Conservation (phyloP, 2,888 invertebrate genomes). For the Parasteatoda lunata region DNA sequence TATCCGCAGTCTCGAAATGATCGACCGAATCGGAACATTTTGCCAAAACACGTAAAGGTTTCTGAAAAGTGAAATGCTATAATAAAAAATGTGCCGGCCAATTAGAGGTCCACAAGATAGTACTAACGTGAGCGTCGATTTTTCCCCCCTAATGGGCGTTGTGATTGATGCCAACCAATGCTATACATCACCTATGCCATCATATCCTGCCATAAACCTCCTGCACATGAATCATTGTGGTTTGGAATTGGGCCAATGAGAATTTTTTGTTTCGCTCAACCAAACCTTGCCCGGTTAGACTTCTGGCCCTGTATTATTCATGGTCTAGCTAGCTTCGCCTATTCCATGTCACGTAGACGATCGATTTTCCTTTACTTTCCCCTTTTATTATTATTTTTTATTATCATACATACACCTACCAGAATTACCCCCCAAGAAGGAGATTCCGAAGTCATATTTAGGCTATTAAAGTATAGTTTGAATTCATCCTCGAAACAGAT, state of each 20-base stretch:
- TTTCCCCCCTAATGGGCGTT: constrained; percentile 54
- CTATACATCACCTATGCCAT: constrained; percentile 60
- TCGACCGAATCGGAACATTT: neutral
- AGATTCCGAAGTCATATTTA: constrained; percentile 31
- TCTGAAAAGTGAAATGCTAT: constrained; percentile 54
- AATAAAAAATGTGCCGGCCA: constrained; percentile 50
- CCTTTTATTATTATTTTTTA: constrained; percentile 30
- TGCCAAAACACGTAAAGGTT: constrained; percentile 46
- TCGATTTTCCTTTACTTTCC: constrained; percentile 42
- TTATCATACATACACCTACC: constrained; percentile 17
- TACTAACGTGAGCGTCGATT: constrained; percentile 51
- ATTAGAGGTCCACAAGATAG: constrained; percentile 59
- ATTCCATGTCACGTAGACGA: constrained; percentile 58
- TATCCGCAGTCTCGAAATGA: neutral
- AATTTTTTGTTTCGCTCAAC: constrained; percentile 57
- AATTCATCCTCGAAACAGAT: constrained; percentile 7
- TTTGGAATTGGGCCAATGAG: constrained; percentile 65
- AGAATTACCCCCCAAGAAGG: constrained; percentile 19
- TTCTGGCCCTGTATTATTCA: constrained; percentile 60
- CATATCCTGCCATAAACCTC: constrained; percentile 64
- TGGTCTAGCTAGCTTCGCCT: constrained; percentile 55
- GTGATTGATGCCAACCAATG: constrained; percentile 64
- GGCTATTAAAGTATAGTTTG: constrained; percentile 41
- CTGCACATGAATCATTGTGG: constrained; percentile 67
- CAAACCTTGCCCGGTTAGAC: constrained; percentile 30